Evolutionary conservation across 1,140 invertebrate genomes (phyloP).

Genomic region (Saccostrea echinata): DNA sequence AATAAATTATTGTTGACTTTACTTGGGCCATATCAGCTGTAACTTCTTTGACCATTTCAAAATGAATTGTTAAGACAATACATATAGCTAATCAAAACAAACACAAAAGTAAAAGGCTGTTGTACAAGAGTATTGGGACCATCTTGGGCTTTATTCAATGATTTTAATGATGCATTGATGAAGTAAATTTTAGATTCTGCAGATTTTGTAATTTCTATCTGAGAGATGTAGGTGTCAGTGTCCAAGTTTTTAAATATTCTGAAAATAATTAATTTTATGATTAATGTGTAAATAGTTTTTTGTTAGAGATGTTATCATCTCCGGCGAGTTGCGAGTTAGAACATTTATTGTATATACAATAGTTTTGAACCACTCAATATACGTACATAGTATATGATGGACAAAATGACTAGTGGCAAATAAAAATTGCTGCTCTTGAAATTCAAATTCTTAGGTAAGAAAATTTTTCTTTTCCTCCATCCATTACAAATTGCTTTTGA

Average conservation of each 20-base stretch:
- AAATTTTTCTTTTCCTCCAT: too few relatives aligned
- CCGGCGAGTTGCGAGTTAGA: background rate
- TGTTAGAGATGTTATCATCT: background rate
- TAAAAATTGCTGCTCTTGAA: too few relatives aligned
- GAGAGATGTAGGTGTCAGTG: slow-evolving; percentile 41
- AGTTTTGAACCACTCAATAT: background rate
- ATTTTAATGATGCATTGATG: slow-evolving; percentile 44
- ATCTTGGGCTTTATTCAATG: slow-evolving; percentile 47
- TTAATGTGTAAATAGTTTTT: slow-evolving; percentile 3
- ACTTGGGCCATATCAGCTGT: too few relatives aligned
- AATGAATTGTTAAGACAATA: too few relatives aligned
- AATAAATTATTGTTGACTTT: slow-evolving; percentile 40
- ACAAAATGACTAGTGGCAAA: too few relatives aligned
- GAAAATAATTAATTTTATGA: background rate
- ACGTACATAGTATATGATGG: too few relatives aligned
- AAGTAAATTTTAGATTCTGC: slow-evolving; percentile 32
- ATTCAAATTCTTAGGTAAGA: too few relatives aligned
- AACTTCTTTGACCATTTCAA: too few relatives aligned
- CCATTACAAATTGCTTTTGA: too few relatives aligned
- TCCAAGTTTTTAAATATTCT: slow-evolving; percentile 9
- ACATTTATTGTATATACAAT: background rate
- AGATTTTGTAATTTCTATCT: slow-evolving; percentile 37
- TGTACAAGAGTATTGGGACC: slow-evolving; percentile 46
- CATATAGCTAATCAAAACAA: slow-evolving; percentile 39
- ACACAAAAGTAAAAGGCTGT: slow-evolving; percentile 22